These are phyloP conservation scores for Sarcophaga bullata DNA, from an alignment of 1,140 invertebrate species.

Conservation along the genomic window DNA sequence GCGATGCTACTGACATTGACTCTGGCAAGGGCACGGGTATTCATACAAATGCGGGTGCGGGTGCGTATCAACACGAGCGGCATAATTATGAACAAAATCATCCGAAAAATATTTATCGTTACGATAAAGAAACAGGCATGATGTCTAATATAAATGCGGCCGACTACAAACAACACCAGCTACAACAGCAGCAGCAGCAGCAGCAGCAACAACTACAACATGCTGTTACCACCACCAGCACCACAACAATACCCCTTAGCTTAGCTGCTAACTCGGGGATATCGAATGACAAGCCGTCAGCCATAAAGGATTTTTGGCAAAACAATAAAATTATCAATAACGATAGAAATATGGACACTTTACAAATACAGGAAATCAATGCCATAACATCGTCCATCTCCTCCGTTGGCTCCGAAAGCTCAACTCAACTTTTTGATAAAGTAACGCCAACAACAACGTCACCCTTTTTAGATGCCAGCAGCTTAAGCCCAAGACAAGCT, in stretches of 20 bases:
- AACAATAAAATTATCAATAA: slow-evolving; percentile 9
- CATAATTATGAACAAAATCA: slow-evolving; percentile 50
- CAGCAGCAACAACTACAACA: slow-evolving; percentile 12
- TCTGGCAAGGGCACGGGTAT: background rate
- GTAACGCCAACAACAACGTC: background rate
- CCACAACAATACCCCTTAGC: no score
- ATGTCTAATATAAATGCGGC: background rate
- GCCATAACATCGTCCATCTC: background rate
- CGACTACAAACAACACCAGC: background rate
- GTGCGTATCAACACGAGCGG: background rate
- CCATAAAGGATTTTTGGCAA: background rate
- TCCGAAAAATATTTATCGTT: slow-evolving; percentile 53
- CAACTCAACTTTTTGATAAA: background rate
- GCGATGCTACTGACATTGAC: background rate
- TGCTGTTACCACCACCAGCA: no score
- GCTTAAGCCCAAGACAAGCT: background rate
- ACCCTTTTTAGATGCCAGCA: background rate
- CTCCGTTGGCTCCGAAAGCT: background rate
- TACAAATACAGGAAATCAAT: slow-evolving; percentile 37
- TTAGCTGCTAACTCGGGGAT: no score
- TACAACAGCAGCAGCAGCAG: slow-evolving; percentile 42
- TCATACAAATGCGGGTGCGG: background rate
- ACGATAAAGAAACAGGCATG: slow-evolving; percentile 37
- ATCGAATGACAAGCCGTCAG: slow-evolving; percentile 36
- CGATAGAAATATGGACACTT: slow-evolving; percentile 26